Evolutionary conservation across 2,113 vertebrate genomes (phyloP), one percentile per base, ranked within the genome.

Genomic region (Baryphthengus martii): DNA sequence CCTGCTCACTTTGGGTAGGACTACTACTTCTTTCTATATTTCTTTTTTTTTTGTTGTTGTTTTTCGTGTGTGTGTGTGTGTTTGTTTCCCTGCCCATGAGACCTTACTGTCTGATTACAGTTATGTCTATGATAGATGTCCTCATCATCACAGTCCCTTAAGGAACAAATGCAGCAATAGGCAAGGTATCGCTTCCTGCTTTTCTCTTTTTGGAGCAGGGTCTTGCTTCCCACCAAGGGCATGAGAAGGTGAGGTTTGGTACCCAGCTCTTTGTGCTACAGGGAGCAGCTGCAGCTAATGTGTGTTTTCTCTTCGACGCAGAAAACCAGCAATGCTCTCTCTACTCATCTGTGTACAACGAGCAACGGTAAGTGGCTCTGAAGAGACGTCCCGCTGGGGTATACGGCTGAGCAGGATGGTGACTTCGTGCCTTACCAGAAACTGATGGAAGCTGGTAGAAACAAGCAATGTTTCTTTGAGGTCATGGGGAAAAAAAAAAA

Each of bases 401-500:
- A 23, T 9, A 21, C 0, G 16, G 26, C 33, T 66, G 74, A 92
- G 73, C 35, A 67, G 62, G 24, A 63, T 19, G 56, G 75, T 37
- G 66, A 24, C 85, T 79, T 45, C 14, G 26, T 40, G 82, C 37
- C 45, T 66, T 7, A n/a, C 58, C 0, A 89, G 55, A 71, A 90
- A 67, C 49, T 5, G 15, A 14, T 56, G 74, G 52, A 47, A 93
- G 20, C 2, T 85, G n/a, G 18, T 56, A 37, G 59, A 84, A 93
- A 63, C 11, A 37, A 84, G 53, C 10, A 37, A 33, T 20, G 39
- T 73, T 88, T 67, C 58, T 79, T 33, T 65, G 71, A 97, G 97
- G 96, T 98, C 89, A 95, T 17, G 26, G 72, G 74, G 45, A 76
- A 80, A 31, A 73, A 76, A 49, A 76, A 80, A 29, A 73, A 93